Conservation (phyloP, 2,113 vertebrate genomes). For the Heptranchias perlo region DNA sequence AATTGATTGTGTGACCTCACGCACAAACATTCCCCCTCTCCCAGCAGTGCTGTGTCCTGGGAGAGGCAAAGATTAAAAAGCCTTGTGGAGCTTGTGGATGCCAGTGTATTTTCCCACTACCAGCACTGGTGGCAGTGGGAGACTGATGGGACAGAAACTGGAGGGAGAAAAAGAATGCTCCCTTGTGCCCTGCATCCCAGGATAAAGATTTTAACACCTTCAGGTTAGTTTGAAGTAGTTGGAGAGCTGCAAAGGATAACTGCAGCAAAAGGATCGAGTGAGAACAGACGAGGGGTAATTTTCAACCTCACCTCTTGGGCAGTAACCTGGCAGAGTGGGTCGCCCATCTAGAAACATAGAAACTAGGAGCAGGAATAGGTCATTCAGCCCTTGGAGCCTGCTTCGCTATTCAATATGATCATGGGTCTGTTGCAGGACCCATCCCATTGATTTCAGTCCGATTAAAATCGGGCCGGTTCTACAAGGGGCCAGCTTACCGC, state of each 20-base stretch:
- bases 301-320: neutral
- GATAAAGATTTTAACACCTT: too few relatives aligned
- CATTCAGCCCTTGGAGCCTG: too few relatives aligned
- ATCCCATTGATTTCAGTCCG: too few relatives aligned
- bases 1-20: neutral
- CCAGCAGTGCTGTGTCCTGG: neutral
- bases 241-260: neutral
- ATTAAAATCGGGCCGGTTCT: too few relatives aligned
- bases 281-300: neutral
- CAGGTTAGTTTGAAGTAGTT: too few relatives aligned
- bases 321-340: neutral
- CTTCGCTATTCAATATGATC: too few relatives aligned
- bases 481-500: too few relatives aligned
- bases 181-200: neutral
- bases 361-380: too few relatives aligned
- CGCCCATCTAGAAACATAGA: too few relatives aligned
- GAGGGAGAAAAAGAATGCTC: neutral
- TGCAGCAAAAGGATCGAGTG: neutral
- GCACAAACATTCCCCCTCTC: neutral
- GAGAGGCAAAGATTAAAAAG: too few relatives aligned
- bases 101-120: neutral
- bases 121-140: too few relatives aligned
- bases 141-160: neutral
- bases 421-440: too few relatives aligned
- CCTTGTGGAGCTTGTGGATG: neutral